Percentiles rank a stretch among this genome's conserved stretches.
Conservation (phyloP, 2,797 vertebrate genomes). For the Mareca strepera region DNA sequence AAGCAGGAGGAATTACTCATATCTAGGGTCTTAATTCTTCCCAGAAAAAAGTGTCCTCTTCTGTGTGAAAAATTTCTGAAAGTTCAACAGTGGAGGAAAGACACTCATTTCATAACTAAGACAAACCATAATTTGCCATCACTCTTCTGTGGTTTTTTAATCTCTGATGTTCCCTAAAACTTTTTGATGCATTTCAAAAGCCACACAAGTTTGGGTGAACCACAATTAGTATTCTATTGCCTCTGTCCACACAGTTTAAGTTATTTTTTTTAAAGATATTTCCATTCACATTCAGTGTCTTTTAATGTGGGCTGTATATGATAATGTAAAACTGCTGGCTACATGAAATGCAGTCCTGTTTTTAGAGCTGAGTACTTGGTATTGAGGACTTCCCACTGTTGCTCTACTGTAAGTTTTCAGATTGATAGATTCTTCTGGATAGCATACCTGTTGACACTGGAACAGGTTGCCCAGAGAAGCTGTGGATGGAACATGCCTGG, state of each 20-base stretch:
- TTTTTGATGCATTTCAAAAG: background rate
- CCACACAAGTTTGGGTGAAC: rapidly evolving
- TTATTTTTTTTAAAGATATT: background rate
- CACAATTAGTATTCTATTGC: background rate
- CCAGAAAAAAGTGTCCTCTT: background rate
- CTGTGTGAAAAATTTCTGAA: background rate
- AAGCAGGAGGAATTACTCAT: background rate
- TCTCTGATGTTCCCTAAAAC: background rate
- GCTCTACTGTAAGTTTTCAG: background rate
- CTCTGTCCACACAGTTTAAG: background rate
- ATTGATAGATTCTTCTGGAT: background rate
- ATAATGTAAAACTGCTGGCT: background rate
- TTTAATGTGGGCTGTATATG: background rate
- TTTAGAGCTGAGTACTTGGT: background rate
- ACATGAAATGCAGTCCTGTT: background rate
- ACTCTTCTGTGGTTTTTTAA: background rate
- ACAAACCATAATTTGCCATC: background rate
- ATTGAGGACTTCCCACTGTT: background rate
- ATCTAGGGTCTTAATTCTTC: background rate
- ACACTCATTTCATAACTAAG: background rate
- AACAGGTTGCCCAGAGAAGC: too few relatives aligned
- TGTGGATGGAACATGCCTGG: too few relatives aligned
- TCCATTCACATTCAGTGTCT: background rate
- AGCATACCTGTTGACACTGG: background rate
- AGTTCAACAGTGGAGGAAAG: background rate